These are phyloP conservation scores for Stegastes partitus DNA, from an alignment of 2,113 vertebrate species.

Conservation along the genomic window DNA sequence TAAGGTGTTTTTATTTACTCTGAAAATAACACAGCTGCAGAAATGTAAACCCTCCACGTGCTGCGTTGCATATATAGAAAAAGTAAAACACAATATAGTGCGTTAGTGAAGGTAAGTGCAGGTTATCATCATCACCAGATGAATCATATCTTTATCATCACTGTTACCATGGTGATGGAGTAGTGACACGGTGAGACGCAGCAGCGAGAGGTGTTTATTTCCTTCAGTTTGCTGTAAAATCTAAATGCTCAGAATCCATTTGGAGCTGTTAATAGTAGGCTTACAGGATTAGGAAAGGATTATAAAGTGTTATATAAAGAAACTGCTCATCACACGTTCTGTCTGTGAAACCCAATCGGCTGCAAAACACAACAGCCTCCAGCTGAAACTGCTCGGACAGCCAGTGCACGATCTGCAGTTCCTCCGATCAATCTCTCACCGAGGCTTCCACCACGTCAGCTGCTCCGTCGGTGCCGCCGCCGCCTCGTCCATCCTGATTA, in stretches of 20 bases:
- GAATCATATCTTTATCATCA: background rate
- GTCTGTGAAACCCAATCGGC: conserved; percentile 25
- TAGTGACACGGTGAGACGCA: background rate
- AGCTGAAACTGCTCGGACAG: conserved; percentile 1
- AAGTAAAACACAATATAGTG: background rate
- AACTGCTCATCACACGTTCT: conserved; percentile 26
- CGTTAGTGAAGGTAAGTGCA: background rate
- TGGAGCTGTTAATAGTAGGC: conserved; percentile 26
- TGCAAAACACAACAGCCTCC: conserved; percentile 8
- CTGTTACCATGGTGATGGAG: background rate
- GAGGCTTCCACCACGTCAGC: conserved; percentile 1
- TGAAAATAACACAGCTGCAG: no score
- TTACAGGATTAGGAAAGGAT: conserved; percentile 56
- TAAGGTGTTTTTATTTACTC: no score
- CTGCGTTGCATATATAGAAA: no score
- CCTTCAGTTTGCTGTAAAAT: conserved; percentile 8
- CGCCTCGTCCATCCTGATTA: conserved; percentile 38
- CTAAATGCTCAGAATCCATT: conserved; percentile 25
- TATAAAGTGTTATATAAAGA: conserved; percentile 38
- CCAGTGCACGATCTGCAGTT: background rate
- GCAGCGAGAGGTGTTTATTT: background rate
- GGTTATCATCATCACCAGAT: background rate
- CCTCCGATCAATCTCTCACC: conserved; percentile 17
- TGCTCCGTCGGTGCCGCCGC: conserved; percentile 15
- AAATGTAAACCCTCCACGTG: no score